Base-by-base conservation (phyloP, 2,888 invertebrate genomes). In the Trissoscelio sp. region DNA sequence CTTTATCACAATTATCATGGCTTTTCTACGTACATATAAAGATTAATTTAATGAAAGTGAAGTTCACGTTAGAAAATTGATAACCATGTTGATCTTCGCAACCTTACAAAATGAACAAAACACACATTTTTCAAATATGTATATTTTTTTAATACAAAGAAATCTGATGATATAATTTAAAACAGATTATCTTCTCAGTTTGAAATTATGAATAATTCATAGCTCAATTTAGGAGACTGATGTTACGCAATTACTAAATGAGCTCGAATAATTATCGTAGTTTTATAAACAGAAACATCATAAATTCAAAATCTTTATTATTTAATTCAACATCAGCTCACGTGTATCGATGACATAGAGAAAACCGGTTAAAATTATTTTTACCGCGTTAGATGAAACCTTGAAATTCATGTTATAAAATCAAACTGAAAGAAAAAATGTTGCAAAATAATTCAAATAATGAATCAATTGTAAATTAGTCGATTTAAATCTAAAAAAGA, bases 1-100 rank as follows among this genome's bases (percentile, higher is more conserved):
- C 79, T 22, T 24, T 34, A 51, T 58, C 62, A 46, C 28, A 72
- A 72, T 72, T 66, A 72, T 72, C 64, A 70, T 55, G 44, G 28
- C 22, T 69, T 60, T 70, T 46, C 77, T 70, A 55, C 62, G 34
- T 53, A 42, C 7, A 24, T 31, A 9, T 20, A 3, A 24, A 67
- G 77, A 69, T 62, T 62, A 60, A 53, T 44, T 60, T 44, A 42
- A 46, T 39, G 57, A 70, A 62, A 51, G 62, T 55, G 60, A 69
- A 53, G 44, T 44, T 69, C 60, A 34, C 9, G 31, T 37, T 46
- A 70, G 51, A 60, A 64, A 74, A 55, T 22, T 57, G 74, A 74
- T 74, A 74, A 57, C 24, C 28, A 7, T 39, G 66, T 74, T 74
- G 57, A 57, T 74, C 66, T 5, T 16, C n/a, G 11, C 53, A 57